phyloP scores from a whole-genome alignment of 2,888 invertebrate species.

The Sabellastarte sp. region DNA sequence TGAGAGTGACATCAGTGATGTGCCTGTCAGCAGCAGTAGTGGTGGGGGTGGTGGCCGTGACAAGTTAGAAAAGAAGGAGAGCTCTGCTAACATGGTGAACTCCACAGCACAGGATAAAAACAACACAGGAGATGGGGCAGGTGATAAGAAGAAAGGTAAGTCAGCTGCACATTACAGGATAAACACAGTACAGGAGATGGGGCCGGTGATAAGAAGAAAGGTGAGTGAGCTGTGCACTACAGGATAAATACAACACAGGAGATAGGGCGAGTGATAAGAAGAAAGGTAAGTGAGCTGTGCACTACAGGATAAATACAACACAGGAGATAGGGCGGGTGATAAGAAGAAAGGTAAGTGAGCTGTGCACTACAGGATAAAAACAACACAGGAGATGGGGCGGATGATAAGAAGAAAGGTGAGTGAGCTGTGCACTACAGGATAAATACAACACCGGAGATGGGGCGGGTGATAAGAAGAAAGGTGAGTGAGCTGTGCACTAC shows the following conservation, averaged over 20 bases:
- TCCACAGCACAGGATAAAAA: neutral
- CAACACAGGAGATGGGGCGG: too few species aligned
- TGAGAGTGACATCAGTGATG: conserved; percentile 53
- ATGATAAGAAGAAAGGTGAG: too few species aligned
- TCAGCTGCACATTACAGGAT: neutral
- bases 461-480: too few species aligned
- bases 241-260: neutral
- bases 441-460: too few species aligned
- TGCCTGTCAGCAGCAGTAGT: conserved; percentile 34
- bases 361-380: too few species aligned
- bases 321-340: neutral
- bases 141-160: neutral
- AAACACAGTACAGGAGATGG: neutral
- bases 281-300: neutral
- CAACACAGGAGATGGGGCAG: neutral
- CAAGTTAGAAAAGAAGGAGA: conserved; percentile 3
- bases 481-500: too few species aligned
- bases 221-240: neutral
- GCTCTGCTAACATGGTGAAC: neutral
- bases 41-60: neutral
- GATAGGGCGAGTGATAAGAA: neutral
- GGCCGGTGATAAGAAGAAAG: neutral
- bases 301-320: neutral
- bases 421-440: too few species aligned
- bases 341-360: neutral